Percentiles rank a stretch among this genome's conserved stretches.
Evolutionary conservation across 37 sponge, comb jelly and placozoan species (phyloP).

Genomic region (Tethya wilhelma): DNA sequence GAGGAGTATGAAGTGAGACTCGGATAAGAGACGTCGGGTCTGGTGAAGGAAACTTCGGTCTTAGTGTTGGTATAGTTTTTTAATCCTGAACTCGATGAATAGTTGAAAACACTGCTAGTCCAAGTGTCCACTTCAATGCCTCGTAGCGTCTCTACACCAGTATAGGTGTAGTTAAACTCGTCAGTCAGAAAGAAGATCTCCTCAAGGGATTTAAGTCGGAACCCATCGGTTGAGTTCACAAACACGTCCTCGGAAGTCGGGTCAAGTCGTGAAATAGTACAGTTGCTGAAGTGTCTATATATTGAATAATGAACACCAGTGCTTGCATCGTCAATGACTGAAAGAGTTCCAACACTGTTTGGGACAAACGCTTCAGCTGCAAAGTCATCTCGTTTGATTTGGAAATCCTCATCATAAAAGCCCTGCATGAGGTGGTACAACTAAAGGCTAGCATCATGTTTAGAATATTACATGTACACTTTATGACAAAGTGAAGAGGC

Average conservation of each 20-base stretch:
- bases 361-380: not conserved
- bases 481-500: too few species aligned
- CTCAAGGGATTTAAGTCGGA: not conserved
- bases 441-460: too few species aligned
- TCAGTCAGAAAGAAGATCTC: not conserved
- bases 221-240: not conserved
- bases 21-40: not conserved
- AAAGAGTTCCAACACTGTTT: not conserved
- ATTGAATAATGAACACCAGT: not conserved
- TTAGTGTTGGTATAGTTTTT: not conserved
- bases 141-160: not conserved
- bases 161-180: not conserved
- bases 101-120: too few species aligned
- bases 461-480: too few species aligned
- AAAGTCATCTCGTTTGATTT: too few species aligned
- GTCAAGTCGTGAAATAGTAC: not conserved
- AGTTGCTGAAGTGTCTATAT: not conserved
- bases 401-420: too few species aligned
- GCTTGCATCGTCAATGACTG: not conserved
- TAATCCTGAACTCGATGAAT: too few species aligned
- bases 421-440: too few species aligned
- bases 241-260: not conserved
- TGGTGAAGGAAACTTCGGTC: not conserved
- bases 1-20: not conserved
- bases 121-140: not conserved